Evolutionary conservation across 2,888 invertebrate genomes (phyloP), one percentile per base, ranked within the genome.

Genomic region (Eupsilia transversa): DNA sequence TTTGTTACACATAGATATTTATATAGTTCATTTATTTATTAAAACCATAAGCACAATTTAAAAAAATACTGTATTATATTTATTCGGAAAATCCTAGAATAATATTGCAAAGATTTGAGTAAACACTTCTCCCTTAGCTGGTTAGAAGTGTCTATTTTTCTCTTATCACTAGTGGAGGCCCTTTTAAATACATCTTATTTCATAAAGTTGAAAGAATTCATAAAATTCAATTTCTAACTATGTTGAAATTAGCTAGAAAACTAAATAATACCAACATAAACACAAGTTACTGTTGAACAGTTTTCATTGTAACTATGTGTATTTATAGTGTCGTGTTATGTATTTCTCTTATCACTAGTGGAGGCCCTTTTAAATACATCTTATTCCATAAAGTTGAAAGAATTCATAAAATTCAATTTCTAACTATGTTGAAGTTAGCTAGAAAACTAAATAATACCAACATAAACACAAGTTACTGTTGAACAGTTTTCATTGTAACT

Each of bases 291-390:
- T 41, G 33, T 41, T 74, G 43, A 30, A 64, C 23, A 49, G 33
- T 70, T 75, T 30, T 82, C 35, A 54, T 66, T 73, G 41, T 67
- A 17, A 57, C 27, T 41, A 59, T 6, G 14, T 56, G 56, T 77
- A 65, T 56, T 52, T 60, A 67, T 43, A 54, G 38, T 54, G 56
- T 49, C 65, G 49, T 78, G 83, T 66, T 80, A 78, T 72, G 78
- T 83, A 65, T 82, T 72, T n/a, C n/a, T n/a, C n/a, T n/a, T n/a
- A n/a, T n/a, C n/a, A n/a, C n/a, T n/a, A n/a, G n/a, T n/a, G n/a
- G n/a, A n/a, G n/a, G n/a, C n/a, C n/a, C n/a, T n/a, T n/a, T n/a
- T n/a, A n/a, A n/a, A n/a, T n/a, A n/a, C n/a, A n/a, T n/a, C n/a
- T n/a, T n/a, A n/a, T n/a, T n/a, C 33, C 12, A 3, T 23, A 23